Base-by-base conservation (phyloP, 1,140 invertebrate genomes). In the Aphelenchoides fujianensis region DNA sequence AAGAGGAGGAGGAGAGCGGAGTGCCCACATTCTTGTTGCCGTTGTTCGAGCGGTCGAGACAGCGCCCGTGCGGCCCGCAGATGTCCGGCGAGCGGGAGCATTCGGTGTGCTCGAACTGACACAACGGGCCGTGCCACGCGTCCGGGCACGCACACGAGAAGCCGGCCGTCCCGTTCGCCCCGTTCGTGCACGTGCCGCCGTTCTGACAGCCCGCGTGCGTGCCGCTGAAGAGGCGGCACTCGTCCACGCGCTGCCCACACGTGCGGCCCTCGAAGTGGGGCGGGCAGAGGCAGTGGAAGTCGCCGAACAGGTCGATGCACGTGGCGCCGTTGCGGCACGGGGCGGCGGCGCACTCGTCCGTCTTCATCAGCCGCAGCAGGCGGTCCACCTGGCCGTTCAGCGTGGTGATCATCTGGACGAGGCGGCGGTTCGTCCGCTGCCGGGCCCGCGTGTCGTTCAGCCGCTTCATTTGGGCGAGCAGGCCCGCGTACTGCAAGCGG, bases 261-360 rank as follows among this genome's bases (percentile, higher is more conserved):
- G 59, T 5, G 5, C 19, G 5, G 7, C 85, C 91, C 66, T 91
- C 91, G 85, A 89, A 94, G 30, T 92, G 92, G 0, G 89, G 88
- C 53, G 88, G 88, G 85, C 92, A 93, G 52, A 91, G 90, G 83
- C 92, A 93, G 36, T 83, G 80, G 74, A 85, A 87, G 68, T 86
- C 85, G 31, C 79, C 84, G 31, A 87, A 82, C 0, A 86, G 64
- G 70, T 88, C 86, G 31, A 87, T 84, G 70, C 87, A 88, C 9
- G 85, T 87, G n/a, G 75, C 87, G 31, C 87, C 88, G 72, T 88
- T 88, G 32, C 84, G 75, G 71, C 88, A 88, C 79, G 93, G 92
- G 1, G 91, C 91, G 5, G 89, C 30, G 30, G 70, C 63, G 68
- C 82, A 83, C 3, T 77, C 72, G 63, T 83, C 72, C n/a, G 36